Evolutionary conservation across 1,140 invertebrate species (phyloP), one percentile per base, ranked within the genome.

Genomic region (Scaptomyza graminum): DNA sequence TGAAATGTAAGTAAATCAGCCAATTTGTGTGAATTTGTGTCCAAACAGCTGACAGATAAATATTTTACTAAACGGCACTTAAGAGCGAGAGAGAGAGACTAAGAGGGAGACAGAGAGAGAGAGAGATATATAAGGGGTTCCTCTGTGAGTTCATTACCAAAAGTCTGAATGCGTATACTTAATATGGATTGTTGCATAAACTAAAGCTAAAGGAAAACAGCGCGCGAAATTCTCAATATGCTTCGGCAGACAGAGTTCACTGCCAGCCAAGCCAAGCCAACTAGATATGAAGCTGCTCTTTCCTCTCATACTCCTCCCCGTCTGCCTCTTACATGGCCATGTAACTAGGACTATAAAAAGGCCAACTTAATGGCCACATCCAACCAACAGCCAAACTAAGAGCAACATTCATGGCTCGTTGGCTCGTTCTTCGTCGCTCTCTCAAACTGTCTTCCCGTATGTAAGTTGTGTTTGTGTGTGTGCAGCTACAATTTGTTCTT

Each of bases 401-500:
- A 81, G 81, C 77, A 87, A 74, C 82, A 82, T 87, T 85, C 82
- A 85, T 85, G 82, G 82, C 82, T 85, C 82, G 82, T 78, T 85
- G 81, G 64, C 50, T 66, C 72, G 34, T 60, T 75, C 47, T 62
- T 31, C 28, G 28, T 31, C 28, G 5, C 28, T 31, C 28, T 31
- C 28, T 31, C 28, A 22, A 22, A 22, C n/a, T n/a, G 18, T 22
- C 54, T 54, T 28, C 50, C 15, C 18, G 18, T 7, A 11, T 46
- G 16, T 51, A n/a, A n/a, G n/a, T n/a, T n/a, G 41, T 46, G 54
- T 67, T 12, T 68, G 54, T 52, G 52, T 69, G 57, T 56, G 50
- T 67, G 52, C 4, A 22, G 18, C 70, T 87, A 83, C 76, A 82
- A 87, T 82, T 87, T 88, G 75, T 87, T 78, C 64, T 63, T 75